Conservation (phyloP, 2,113 vertebrate genomes). For the Myanophis thanlyinensis region DNA sequence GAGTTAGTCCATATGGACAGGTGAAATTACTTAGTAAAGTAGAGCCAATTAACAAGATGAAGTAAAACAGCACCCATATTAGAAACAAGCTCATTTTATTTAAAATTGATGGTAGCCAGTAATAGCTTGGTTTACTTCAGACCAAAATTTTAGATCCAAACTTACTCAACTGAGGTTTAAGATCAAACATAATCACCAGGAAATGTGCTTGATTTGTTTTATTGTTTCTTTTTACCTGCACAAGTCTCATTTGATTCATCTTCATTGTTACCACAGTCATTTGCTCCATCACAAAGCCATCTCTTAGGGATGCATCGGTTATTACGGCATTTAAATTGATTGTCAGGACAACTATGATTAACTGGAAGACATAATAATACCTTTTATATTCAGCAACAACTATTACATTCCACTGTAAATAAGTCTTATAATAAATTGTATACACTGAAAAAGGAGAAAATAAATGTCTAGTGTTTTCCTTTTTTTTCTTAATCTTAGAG, state of each 20-base stretch:
- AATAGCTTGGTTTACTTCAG: constrained; percentile 8
- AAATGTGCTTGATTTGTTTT: not conserved
- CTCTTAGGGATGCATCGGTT: constrained; percentile 96
- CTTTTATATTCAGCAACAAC: not conserved
- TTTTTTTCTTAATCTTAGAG: not conserved
- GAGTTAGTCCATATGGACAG: constrained; percentile 1
- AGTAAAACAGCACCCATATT: constrained; percentile 53
- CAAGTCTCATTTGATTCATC: constrained; percentile 94
- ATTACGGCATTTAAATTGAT: constrained; percentile 95
- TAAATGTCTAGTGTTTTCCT: not conserved
- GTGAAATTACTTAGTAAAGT: constrained; percentile 54
- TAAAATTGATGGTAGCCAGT: constrained; percentile 36
- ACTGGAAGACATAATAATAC: constrained; percentile 66
- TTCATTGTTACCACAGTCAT: constrained; percentile 91
- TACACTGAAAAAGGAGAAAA: not conserved
- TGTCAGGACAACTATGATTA: constrained; percentile 89
- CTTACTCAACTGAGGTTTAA: not conserved
- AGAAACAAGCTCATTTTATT: constrained; percentile 42
- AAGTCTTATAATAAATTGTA: constrained; percentile 14
- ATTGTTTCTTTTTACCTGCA: constrained; percentile 75
- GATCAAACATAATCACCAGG: not conserved
- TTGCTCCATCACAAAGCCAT: constrained; percentile 96
- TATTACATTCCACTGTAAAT: not conserved
- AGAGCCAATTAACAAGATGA: constrained; percentile 44
- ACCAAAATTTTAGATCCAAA: constrained; percentile 4